Evolutionary conservation across 2,797 vertebrate genomes (phyloP).

Genomic region (Hozukius guyotensis): DNA sequence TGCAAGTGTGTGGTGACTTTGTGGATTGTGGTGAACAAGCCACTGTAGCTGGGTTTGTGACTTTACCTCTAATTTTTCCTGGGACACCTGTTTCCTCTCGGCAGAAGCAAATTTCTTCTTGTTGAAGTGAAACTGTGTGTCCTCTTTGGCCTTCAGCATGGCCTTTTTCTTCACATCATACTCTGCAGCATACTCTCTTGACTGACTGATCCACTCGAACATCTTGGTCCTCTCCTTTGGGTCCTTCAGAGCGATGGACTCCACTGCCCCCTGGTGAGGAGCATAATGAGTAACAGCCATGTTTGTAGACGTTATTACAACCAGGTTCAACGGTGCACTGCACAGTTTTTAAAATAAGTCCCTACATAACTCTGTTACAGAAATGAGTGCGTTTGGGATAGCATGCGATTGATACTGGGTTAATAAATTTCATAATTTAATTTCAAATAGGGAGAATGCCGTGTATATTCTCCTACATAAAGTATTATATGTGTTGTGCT

Average conservation of each 20-base stretch:
- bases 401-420: background rate
- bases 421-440: background rate
- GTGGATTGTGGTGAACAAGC: background rate
- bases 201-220: conserved; percentile 92
- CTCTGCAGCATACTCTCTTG: conserved; percentile 84
- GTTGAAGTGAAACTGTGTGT: conserved; percentile 91
- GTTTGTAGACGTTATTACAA: background rate
- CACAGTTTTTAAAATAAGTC: background rate
- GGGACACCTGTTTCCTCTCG: conserved; percentile 88
- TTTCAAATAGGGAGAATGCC: background rate
- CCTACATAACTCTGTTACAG: background rate
- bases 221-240: conserved; percentile 91
- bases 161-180: conserved; percentile 87
- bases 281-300: background rate
- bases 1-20: background rate
- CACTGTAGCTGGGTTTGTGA: background rate
- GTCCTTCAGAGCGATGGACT: conserved; percentile 93
- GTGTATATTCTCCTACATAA: background rate
- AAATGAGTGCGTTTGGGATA: background rate
- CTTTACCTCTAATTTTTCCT: conserved; percentile 90
- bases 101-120: conserved; percentile 88
- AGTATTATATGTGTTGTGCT: background rate
- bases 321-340: background rate
- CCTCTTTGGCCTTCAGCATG: conserved; percentile 88
- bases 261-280: conserved; percentile 88